Percentiles rank a stretch among this genome's conserved stretches.
Evolutionary conservation across 2,888 invertebrate species (phyloP).

Genomic region (Caenorhabditis uteleia): DNA sequence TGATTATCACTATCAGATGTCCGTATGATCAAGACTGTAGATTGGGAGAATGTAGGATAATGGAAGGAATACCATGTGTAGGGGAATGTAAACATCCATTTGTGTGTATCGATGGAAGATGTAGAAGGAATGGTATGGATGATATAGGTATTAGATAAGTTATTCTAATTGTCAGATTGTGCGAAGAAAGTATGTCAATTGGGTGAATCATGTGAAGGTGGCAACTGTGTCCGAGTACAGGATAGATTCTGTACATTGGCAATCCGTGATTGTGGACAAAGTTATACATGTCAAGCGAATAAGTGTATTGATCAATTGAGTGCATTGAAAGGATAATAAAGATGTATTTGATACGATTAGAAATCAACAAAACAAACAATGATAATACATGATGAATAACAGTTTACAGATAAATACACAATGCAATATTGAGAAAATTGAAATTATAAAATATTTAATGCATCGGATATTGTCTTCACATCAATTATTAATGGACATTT

Average conservation of each 20-base stretch:
- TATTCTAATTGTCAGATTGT: slow-evolving; percentile 51
- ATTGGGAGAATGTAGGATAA: slow-evolving; percentile 57
- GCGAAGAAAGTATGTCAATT: slow-evolving; percentile 62
- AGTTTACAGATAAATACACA: background rate
- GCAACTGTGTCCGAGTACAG: slow-evolving; percentile 58
- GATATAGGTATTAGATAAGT: background rate
- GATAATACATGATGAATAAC: background rate
- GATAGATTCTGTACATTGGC: slow-evolving; percentile 57
- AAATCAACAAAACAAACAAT: slow-evolving; percentile 1
- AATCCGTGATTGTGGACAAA: slow-evolving; percentile 60
- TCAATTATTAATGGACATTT: slow-evolving; percentile 24
- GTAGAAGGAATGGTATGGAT: slow-evolving; percentile 56
- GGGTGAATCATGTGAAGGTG: slow-evolving; percentile 64
- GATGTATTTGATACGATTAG: background rate
- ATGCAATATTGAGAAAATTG: background rate
- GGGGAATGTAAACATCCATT: slow-evolving; percentile 57
- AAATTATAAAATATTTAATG: slow-evolving; percentile 23
- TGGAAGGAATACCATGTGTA: slow-evolving; percentile 51
- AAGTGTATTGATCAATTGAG: slow-evolving; percentile 44
- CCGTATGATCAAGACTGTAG: slow-evolving; percentile 62
- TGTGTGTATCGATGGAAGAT: slow-evolving; percentile 59
- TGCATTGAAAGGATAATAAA: slow-evolving; percentile 19
- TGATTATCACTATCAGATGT: slow-evolving; percentile 34
- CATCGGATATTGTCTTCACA: slow-evolving; percentile 36
- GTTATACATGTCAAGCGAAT: slow-evolving; percentile 56